Percentiles rank a stretch among this genome's conserved stretches.
Evolutionary conservation across 2,113 vertebrate species (phyloP).

Genomic region (Odontesthes bonariensis): DNA sequence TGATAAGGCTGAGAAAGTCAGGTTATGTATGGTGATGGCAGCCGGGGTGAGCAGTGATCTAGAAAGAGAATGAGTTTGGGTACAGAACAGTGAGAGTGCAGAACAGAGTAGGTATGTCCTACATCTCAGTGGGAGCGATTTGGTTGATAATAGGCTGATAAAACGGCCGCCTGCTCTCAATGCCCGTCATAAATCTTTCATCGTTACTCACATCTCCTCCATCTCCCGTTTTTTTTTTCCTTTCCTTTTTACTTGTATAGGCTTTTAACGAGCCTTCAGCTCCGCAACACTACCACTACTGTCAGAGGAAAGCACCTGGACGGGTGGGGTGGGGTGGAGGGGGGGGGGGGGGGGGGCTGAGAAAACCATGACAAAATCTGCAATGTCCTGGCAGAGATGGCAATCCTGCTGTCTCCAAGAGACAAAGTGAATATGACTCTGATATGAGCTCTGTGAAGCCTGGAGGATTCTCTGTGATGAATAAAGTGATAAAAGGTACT

Average conservation of each 20-base stretch:
- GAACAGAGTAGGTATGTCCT: constrained; percentile 48
- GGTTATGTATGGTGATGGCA: constrained; percentile 19
- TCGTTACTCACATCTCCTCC: constrained; percentile 66
- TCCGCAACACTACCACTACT: constrained; percentile 14
- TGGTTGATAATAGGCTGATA: constrained; percentile 80
- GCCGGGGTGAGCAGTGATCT: constrained; percentile 45
- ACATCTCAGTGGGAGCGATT: constrained; percentile 67
- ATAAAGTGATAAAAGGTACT: constrained; percentile 10
- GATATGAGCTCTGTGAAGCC: constrained; percentile 28
- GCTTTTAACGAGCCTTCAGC: constrained; percentile 48
- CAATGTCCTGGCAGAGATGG: not conserved
- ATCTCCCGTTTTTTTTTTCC: constrained; percentile 8
- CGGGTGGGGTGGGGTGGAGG: not conserved
- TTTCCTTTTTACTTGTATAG: constrained; percentile 30
- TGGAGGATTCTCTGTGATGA: constrained; percentile 30
- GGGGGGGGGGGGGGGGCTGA: no score
- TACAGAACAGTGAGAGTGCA: constrained; percentile 37
- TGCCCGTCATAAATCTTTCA: constrained; percentile 79
- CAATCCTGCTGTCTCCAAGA: constrained; percentile 23
- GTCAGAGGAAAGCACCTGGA: constrained; percentile 14
- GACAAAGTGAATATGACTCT: constrained; percentile 42
- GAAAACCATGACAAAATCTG: constrained; percentile 40
- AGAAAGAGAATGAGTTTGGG: constrained; percentile 38
- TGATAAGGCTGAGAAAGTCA: constrained; percentile 19
- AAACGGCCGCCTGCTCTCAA: constrained; percentile 66